Percentiles rank a stretch among this genome's conserved stretches.
These are phyloP conservation scores for Halisarca cf. caerulea DNA, from an alignment of 37 sponge, comb jelly and placozoan species.

Conservation along the genomic window DNA sequence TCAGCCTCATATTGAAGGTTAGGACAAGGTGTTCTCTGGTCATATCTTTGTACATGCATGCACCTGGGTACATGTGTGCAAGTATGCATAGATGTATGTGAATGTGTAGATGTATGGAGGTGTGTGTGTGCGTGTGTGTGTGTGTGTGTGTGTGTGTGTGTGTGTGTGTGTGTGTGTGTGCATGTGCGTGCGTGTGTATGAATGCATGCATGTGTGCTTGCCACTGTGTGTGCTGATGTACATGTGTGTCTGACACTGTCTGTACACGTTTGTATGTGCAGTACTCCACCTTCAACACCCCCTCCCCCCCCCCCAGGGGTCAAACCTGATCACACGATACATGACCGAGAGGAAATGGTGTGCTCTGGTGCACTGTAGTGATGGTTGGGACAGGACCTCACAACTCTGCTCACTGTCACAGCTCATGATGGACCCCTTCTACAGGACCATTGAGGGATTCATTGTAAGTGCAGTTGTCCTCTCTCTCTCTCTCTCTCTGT, in stretches of 20 bases:
- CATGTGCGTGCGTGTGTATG: too few relatives aligned
- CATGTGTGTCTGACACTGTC: neutral
- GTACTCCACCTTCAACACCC: neutral
- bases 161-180: too few relatives aligned
- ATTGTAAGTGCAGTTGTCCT: slow-evolving; percentile 38
- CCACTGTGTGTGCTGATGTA: too few relatives aligned
- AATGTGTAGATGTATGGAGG: too few relatives aligned
- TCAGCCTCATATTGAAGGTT: slow-evolving; percentile 85
- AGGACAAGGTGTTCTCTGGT: too few relatives aligned
- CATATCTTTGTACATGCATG: too few relatives aligned
- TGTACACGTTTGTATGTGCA: neutral
- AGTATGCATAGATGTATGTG: too few relatives aligned
- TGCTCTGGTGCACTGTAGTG: slow-evolving; percentile 95
- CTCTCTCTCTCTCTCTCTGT: neutral
- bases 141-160: too few relatives aligned
- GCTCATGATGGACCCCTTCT: slow-evolving; percentile 91
- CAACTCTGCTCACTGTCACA: slow-evolving; percentile 92
- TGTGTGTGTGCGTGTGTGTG: too few relatives aligned
- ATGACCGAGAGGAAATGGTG: slow-evolving; percentile 67
- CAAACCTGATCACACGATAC: slow-evolving; percentile 70
- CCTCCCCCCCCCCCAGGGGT: slow-evolving; percentile 63
- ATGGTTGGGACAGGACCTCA: slow-evolving; percentile 99
- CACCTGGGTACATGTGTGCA: too few relatives aligned
- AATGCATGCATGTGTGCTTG: neutral
- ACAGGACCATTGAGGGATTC: slow-evolving; percentile 90